Evolutionary conservation across 2,113 vertebrate genomes (phyloP).

Genomic region (Prinia subflava): DNA sequence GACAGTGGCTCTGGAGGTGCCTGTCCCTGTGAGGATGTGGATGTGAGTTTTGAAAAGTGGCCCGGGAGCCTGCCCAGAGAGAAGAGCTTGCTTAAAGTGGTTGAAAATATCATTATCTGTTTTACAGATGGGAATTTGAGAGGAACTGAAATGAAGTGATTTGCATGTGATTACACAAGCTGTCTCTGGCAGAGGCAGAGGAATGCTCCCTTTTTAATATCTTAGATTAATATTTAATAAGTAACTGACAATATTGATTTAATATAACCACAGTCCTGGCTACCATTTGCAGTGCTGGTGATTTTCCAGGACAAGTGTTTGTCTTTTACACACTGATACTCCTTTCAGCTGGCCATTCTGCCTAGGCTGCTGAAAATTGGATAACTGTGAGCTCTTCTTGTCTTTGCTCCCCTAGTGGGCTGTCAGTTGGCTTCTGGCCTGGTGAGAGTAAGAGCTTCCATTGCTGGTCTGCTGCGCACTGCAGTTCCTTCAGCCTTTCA

Average conservation of each 20-base stretch:
- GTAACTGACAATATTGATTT: conserved; percentile 1
- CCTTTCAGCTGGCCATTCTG: neutral
- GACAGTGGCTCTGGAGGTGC: neutral
- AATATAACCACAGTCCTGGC: neutral
- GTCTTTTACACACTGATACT: neutral
- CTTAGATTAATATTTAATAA: conserved; percentile 12
- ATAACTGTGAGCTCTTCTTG: neutral
- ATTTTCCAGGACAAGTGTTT: neutral
- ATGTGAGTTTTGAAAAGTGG: neutral
- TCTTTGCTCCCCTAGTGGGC: neutral
- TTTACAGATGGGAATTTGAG: neutral
- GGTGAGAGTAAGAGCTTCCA: neutral
- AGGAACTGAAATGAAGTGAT: neutral
- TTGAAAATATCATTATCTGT: neutral
- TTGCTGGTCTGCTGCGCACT: neutral
- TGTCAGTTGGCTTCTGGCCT: neutral
- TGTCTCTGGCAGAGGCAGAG: neutral
- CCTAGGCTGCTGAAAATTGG: neutral
- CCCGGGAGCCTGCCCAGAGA: neutral
- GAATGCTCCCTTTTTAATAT: neutral
- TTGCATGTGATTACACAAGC: neutral
- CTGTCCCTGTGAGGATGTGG: neutral
- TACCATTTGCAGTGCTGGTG: neutral
- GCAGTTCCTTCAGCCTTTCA: neutral
- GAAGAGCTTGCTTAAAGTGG: neutral